phyloP scores from a whole-genome alignment of 92 coral and sea anemone species.

The Parazoanthus atlanticus region DNA sequence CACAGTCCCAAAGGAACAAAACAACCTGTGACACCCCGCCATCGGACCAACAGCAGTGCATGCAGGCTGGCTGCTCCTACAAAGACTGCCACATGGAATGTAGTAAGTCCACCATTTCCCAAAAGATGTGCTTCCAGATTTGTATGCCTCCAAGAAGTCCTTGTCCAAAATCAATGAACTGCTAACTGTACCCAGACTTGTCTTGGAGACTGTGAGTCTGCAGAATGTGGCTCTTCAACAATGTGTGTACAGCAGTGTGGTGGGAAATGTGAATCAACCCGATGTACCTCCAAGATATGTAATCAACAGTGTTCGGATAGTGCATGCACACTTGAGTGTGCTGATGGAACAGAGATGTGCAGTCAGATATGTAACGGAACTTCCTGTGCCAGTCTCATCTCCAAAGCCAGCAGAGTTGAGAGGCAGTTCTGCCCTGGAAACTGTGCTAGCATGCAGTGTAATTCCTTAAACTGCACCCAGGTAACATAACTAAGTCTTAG shows the following conservation, averaged over 20 bases:
- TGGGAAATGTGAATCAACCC: too few species aligned
- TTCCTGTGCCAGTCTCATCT: neutral
- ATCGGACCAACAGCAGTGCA: neutral
- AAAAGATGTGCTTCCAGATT: neutral
- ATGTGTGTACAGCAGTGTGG: too few species aligned
- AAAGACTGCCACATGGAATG: conserved; percentile 1
- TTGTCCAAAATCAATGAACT: conserved; percentile 1
- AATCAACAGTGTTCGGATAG: too few species aligned
- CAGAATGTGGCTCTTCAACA: neutral
- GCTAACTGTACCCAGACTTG: neutral
- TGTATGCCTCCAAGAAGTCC: neutral
- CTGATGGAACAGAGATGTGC: neutral
- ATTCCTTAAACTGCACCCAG: neutral
- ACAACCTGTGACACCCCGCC: neutral
- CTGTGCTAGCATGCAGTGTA: neutral
- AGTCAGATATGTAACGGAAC: neutral
- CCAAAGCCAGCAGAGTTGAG: neutral
- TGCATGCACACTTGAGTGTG: too few species aligned
- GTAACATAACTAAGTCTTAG: neutral
- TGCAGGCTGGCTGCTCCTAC: neutral
- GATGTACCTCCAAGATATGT: too few species aligned
- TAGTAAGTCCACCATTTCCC: neutral
- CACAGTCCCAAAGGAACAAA: neutral
- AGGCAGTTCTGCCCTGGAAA: neutral
- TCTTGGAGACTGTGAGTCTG: neutral